Percentiles rank a stretch among this genome's conserved stretches.
These are phyloP conservation scores for Nasonovia ribisnigri DNA, from an alignment of 2,888 invertebrate species.

Conservation along the genomic window DNA sequence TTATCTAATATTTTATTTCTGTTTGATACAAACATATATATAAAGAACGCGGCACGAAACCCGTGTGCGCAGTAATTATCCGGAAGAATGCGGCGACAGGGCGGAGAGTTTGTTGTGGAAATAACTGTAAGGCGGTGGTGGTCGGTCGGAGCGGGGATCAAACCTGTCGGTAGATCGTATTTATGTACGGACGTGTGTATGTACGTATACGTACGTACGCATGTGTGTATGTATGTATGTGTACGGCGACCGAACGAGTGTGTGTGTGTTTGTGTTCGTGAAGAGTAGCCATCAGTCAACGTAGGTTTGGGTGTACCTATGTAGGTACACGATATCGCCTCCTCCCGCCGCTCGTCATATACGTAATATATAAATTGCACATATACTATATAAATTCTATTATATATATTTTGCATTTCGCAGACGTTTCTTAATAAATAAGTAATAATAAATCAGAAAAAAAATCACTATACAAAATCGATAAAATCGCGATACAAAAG, in stretches of 20 bases:
- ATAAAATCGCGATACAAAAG: neutral
- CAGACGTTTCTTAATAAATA: neutral
- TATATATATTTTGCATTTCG: neutral
- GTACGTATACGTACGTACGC: neutral
- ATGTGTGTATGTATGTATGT: neutral
- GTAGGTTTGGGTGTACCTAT: neutral
- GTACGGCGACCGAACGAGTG: neutral
- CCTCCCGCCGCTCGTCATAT: neutral
- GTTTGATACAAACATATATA: neutral
- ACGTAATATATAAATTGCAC: neutral
- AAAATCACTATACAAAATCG: neutral
- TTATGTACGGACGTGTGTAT: neutral
- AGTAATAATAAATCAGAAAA: neutral
- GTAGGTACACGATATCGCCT: neutral
- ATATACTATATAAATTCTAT: neutral
- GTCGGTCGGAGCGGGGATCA: slow-evolving; percentile 51
- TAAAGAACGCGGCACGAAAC: slow-evolving; percentile 36
- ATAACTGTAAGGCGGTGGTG: slow-evolving; percentile 17
- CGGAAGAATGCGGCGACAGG: slow-evolving; percentile 60
- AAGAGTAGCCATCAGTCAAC: slow-evolving; percentile 37
- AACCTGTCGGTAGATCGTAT: slow-evolving; percentile 47
- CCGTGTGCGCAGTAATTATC: slow-evolving; percentile 48
- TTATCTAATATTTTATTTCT: slow-evolving; percentile 30
- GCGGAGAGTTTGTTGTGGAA: slow-evolving; percentile 52
- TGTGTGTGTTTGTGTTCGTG: neutral